These are phyloP conservation scores for Acanthococcus lagerstroemiae DNA, from an alignment of 2,888 invertebrate genomes.

Conservation along the genomic window DNA sequence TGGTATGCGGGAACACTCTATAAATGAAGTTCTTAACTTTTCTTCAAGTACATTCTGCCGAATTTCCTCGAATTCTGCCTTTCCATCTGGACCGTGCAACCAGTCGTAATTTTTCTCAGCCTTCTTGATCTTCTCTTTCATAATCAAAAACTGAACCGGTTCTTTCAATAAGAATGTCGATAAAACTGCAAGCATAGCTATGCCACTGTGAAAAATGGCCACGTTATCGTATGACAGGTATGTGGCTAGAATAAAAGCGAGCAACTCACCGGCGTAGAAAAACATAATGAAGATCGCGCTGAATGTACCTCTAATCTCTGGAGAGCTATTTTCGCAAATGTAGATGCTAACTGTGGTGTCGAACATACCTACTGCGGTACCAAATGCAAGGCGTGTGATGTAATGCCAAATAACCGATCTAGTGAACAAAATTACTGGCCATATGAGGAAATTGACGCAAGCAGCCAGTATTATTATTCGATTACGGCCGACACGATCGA, in stretches of 20 bases:
- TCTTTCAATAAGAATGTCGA: slow-evolving; percentile 1
- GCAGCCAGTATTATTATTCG: no score
- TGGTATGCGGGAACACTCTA: neutral
- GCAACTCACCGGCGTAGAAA: slow-evolving; percentile 35
- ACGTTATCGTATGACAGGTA: slow-evolving; percentile 32
- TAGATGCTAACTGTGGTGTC: slow-evolving; percentile 35
- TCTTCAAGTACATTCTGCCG: neutral
- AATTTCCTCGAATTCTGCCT: neutral
- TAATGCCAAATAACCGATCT: slow-evolving; percentile 27
- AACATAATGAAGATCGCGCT: slow-evolving; percentile 34
- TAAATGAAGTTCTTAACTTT: neutral
- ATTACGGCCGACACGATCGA: no score
- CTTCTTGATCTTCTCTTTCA: neutral
- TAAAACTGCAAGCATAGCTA: neutral
- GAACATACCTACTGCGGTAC: slow-evolving; percentile 35
- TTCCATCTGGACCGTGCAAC: slow-evolving; percentile 3
- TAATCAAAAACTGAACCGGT: neutral
- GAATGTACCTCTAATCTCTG: slow-evolving; percentile 34
- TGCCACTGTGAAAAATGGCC: neutral
- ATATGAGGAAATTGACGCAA: slow-evolving; percentile 1
- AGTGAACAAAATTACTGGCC: neutral
- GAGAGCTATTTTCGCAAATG: slow-evolving; percentile 35
- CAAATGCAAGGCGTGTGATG: slow-evolving; percentile 34
- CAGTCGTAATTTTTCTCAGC: slow-evolving; percentile 10
- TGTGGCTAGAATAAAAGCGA: slow-evolving; percentile 35